Base-by-base conservation (phyloP, 2,113 vertebrate genomes). In the Dicentrarchus labrax region DNA sequence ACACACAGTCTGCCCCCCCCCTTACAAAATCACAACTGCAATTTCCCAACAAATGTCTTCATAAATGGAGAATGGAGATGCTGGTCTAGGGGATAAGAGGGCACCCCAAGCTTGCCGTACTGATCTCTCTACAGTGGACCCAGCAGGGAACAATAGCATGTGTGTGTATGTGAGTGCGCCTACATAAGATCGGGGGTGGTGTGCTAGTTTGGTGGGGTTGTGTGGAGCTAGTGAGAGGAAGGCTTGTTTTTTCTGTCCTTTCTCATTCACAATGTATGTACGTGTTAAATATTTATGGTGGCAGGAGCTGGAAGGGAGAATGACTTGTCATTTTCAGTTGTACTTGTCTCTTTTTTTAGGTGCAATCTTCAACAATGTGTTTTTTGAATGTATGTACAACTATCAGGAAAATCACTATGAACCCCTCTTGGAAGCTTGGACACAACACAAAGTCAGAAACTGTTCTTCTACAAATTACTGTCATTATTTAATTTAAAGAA, bases 251-350 rank as follows among this genome's bases (percentile, higher is more conserved):
- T 70, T 38, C 24, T 77, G 51, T 30, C 73, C 39, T 64, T 24
- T 76, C 74, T 93, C 89, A 87, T 93, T 87, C 57, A 84, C 77
- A 89, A 91, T 82, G 61, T 67, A 91, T 82, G 85, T 13, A 60
- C 16, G 24, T 57, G 48, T 89, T 78, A 92, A 93, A 92, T 91
- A 90, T 93, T 91, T 36, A 93, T 86, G 68, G 36, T 38, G 47
- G 30, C 72, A 82, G 71, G 51, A 83, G 83, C 56, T 77, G 50
- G 45, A 84, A 39, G 8, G 56, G 50, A 82, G 71, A 53, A 47
- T 78, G 65, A 86, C 54, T 64, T 70, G 59, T 71, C 81, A 50
- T 80, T 43, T 83, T 78, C 15, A 56, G 38, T 61, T 80, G 51
- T 61, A 48, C 64, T 62, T 39, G 6, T 70, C 69, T 75, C 15